phyloP scores from a whole-genome alignment of 1,140 invertebrate species.

The Lanistes nyassanus region DNA sequence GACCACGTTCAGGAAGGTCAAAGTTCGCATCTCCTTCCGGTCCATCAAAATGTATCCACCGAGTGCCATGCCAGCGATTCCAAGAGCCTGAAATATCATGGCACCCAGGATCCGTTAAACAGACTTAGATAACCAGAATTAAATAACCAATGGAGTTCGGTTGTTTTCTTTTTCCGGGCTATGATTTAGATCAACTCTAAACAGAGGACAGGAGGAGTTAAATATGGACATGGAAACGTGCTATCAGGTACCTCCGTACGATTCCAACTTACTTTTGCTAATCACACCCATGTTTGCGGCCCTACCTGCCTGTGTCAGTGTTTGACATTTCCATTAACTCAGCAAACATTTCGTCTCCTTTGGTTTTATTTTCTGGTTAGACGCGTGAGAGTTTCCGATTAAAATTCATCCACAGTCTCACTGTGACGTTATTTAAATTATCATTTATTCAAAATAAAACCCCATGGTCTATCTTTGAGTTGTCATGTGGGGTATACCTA shows the following conservation, averaged over 20 bases:
- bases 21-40: neutral
- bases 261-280: too few relatives aligned
- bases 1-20: conserved; percentile 10
- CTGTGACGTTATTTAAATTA: too few relatives aligned
- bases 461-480: too few relatives aligned
- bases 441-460: too few relatives aligned
- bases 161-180: neutral
- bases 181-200: too few relatives aligned
- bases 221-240: too few relatives aligned
- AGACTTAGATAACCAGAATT: neutral
- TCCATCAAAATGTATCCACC: conserved; percentile 13
- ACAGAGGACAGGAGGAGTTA: too few relatives aligned
- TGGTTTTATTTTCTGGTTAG: neutral
- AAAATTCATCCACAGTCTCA: neutral
- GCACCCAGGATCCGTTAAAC: neutral
- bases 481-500: too few relatives aligned
- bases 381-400: neutral
- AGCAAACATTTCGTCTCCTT: conserved; percentile 6
- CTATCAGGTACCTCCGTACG: neutral
- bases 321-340: neutral
- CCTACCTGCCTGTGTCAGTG: neutral
- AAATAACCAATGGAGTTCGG: neutral
- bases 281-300: too few relatives aligned
- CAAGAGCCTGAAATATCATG: neutral
- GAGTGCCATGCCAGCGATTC: neutral